These are phyloP conservation scores for Gambusia affinis DNA, from an alignment of 2,113 vertebrate species.

Conservation along the genomic window DNA sequence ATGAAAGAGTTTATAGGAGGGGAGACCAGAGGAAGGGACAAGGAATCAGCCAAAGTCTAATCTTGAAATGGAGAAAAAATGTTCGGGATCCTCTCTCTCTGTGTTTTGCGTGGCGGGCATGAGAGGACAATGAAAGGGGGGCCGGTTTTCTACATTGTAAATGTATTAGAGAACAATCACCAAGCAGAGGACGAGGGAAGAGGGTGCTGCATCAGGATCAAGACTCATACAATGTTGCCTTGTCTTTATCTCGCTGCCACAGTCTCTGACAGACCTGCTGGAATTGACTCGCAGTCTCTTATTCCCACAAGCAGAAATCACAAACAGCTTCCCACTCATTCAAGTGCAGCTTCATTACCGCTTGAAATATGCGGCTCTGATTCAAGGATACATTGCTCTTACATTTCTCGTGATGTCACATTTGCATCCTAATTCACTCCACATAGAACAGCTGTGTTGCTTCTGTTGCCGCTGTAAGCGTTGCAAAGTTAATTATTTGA, in stretches of 20 bases:
- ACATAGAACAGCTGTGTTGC: background rate
- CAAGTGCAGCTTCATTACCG: conserved; percentile 64
- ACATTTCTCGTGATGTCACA: conserved; percentile 21
- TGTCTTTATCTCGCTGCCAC: conserved; percentile 72
- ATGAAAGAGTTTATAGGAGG: conserved; percentile 67
- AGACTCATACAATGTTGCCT: conserved; percentile 70
- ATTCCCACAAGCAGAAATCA: conserved; percentile 53
- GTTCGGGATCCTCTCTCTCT: conserved; percentile 42
- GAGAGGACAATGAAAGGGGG: conserved; percentile 52
- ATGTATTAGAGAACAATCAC: conserved; percentile 67
- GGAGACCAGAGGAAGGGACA: conserved; percentile 33
- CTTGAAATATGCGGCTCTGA: conserved; percentile 45
- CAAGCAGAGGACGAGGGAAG: conserved; percentile 29
- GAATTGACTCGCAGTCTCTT: conserved; percentile 55
- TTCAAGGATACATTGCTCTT: conserved; percentile 25
- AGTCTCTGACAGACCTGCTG: conserved; percentile 64
- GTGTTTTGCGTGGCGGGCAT: conserved; percentile 20
- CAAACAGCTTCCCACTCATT: conserved; percentile 60
- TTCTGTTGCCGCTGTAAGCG: background rate
- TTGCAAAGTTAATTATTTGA: conserved; percentile 23
- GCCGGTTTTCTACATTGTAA: conserved; percentile 67
- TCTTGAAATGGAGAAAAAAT: conserved; percentile 66
- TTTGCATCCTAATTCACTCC: conserved; percentile 33
- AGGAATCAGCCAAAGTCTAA: conserved; percentile 63
- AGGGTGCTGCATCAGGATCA: conserved; percentile 68